Percentiles rank a stretch among this genome's conserved stretches.
Conservation (phyloP, 2,888 invertebrate species). For the Sesia bembeciformis region DNA sequence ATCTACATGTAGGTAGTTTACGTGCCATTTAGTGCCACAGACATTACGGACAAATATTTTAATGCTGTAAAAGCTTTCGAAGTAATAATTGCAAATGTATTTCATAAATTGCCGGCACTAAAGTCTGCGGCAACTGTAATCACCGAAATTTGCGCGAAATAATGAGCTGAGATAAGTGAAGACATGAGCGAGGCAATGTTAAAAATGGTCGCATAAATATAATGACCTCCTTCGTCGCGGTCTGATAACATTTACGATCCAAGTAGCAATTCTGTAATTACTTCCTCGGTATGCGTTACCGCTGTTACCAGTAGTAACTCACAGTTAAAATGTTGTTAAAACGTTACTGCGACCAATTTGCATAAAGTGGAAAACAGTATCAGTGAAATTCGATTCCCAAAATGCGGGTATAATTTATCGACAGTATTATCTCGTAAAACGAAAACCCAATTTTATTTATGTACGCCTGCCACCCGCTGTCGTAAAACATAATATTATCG, state of each 20-base stretch:
- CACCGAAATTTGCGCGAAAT: constrained; percentile 4
- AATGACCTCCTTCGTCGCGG: constrained; percentile 44
- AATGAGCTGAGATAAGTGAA: not conserved
- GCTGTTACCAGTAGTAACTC: constrained; percentile 19
- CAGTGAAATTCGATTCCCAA: constrained; percentile 42
- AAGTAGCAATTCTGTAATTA: constrained; percentile 37
- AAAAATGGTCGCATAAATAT: constrained; percentile 40
- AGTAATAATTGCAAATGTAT: not conserved
- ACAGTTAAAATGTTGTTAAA: constrained; percentile 8
- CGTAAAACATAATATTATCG: constrained; percentile 72
- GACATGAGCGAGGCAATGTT: not conserved
- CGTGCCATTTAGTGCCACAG: not conserved
- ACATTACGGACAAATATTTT: not conserved
- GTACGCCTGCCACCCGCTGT: constrained; percentile 50
- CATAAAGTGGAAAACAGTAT: constrained; percentile 19
- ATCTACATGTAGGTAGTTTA: not conserved
- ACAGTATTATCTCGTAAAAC: constrained; percentile 62
- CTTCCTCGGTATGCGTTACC: constrained; percentile 33
- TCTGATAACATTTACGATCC: constrained; percentile 39
- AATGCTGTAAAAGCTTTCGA: not conserved
- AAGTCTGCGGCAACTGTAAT: constrained; percentile 15
- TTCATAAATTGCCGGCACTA: constrained; percentile 11
- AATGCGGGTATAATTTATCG: constrained; percentile 58
- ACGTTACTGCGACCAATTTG: constrained; percentile 13
- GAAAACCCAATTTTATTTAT: constrained; percentile 57